Percentiles rank a stretch among this genome's conserved stretches.
phyloP scores from a whole-genome alignment of 2,888 invertebrate genomes.

The Blomia tropicalis region DNA sequence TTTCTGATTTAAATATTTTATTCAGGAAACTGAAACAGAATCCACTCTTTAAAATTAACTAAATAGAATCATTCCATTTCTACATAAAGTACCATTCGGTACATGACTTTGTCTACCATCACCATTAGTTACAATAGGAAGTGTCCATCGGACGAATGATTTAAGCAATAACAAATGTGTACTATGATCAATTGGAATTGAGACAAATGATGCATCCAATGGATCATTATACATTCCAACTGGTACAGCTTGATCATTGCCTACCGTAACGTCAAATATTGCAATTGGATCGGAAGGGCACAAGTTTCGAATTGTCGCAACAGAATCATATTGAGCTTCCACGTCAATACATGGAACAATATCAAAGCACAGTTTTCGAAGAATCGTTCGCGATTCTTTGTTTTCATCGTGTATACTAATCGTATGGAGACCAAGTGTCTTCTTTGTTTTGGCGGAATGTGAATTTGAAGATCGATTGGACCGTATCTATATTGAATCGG shows the following conservation, averaged over 20 bases:
- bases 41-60: background rate
- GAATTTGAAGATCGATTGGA: background rate
- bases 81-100: too few species aligned
- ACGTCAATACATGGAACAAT: slow-evolving; percentile 7
- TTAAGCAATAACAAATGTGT: background rate
- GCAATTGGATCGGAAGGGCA: background rate
- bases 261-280: slow-evolving; percentile 7
- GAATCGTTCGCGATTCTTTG: background rate
- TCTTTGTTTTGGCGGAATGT: slow-evolving; percentile 1
- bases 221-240: background rate
- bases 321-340: background rate
- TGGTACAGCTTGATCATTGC: background rate
- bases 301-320: background rate
- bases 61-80: slow-evolving; percentile 9
- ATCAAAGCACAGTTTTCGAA: slow-evolving; percentile 1
- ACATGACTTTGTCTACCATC: background rate
- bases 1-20: background rate
- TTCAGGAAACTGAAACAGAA: too few species aligned
- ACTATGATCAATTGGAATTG: background rate
- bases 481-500: slow-evolving; percentile 4
- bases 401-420: background rate
- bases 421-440: background rate
- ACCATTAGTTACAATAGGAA: background rate
- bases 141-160: background rate
- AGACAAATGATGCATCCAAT: background rate